phyloP scores from a whole-genome alignment of 2,797 vertebrate genomes.

The Vultur gryphus region DNA sequence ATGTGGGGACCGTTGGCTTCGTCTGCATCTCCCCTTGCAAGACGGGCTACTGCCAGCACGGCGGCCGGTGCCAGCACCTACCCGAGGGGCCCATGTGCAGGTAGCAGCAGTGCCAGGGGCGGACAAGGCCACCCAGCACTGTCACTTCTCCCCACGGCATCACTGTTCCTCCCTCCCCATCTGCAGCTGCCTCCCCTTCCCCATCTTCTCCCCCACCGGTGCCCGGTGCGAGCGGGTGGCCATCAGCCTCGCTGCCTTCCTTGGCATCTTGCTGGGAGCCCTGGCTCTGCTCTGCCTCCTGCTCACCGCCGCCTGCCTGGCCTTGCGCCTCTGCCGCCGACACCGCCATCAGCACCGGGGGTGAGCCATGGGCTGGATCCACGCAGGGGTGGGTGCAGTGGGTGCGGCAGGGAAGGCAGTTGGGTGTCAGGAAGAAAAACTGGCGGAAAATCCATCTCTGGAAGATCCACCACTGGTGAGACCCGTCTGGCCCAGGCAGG shows the following conservation, averaged over 20 bases:
- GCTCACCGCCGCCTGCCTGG: background rate
- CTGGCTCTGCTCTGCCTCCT: slow-evolving; percentile 67
- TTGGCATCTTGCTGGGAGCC: slow-evolving; percentile 69
- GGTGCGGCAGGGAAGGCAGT: background rate
- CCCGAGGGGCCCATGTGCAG: slow-evolving; percentile 56
- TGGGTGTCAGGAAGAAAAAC: background rate
- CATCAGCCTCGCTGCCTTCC: slow-evolving; percentile 53
- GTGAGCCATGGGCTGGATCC: background rate
- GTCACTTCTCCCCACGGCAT: fast-evolving
- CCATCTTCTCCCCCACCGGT: slow-evolving; percentile 54
- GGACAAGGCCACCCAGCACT: fast-evolving
- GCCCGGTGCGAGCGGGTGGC: slow-evolving; percentile 48
- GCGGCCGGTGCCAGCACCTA: slow-evolving; percentile 60
- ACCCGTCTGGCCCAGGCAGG: background rate
- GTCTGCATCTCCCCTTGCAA: slow-evolving; percentile 69
- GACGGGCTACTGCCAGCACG: slow-evolving; percentile 58
- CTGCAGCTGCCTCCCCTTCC: slow-evolving; percentile 66
- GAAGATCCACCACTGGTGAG: background rate
- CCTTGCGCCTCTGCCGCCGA: background rate
- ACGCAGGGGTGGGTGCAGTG: background rate
- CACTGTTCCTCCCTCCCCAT: background rate
- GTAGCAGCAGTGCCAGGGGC: background rate
- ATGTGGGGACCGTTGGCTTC: background rate
- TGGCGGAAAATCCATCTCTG: background rate
- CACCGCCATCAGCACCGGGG: fast-evolving